Conservation (phyloP, 2,113 vertebrate species). For the Bostrychus sinensis region DNA sequence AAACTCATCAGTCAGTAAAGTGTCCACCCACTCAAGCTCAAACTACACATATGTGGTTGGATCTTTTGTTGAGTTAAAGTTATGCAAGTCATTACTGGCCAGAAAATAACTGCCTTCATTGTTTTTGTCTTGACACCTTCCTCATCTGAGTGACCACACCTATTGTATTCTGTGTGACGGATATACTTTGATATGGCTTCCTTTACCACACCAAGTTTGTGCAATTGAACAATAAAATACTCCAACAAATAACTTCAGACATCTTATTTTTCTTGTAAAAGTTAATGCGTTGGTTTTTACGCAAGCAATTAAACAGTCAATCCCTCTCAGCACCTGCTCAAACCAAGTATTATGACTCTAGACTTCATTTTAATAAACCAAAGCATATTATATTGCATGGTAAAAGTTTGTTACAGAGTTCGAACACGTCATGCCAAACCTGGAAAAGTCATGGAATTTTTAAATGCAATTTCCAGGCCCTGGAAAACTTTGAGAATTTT, state of each 20-base stretch:
- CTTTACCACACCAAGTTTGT: not conserved
- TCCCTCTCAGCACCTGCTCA: too few relatives aligned
- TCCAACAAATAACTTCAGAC: not conserved
- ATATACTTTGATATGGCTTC: not conserved
- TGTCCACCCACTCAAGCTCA: conserved; percentile 30
- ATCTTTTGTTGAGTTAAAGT: conserved; percentile 10
- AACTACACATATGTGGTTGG: not conserved
- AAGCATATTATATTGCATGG: too few relatives aligned
- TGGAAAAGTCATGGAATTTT: too few relatives aligned
- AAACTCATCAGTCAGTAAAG: conserved; percentile 6
- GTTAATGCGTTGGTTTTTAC: too few relatives aligned
- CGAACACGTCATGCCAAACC: too few relatives aligned
- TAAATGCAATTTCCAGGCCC: too few relatives aligned
- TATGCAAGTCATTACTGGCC: not conserved
- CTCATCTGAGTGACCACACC: not conserved
- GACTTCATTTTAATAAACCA: too few relatives aligned
- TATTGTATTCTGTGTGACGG: not conserved
- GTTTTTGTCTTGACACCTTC: conserved; percentile 12
- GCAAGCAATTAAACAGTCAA: too few relatives aligned
- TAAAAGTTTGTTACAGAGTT: too few relatives aligned
- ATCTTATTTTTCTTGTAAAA: too few relatives aligned
- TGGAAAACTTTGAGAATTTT: too few relatives aligned
- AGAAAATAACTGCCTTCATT: conserved; percentile 7
- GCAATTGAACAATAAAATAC: not conserved
- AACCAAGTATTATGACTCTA: too few relatives aligned